Conservation (phyloP, 2,888 invertebrate genomes). For the Conomelus anceps region DNA sequence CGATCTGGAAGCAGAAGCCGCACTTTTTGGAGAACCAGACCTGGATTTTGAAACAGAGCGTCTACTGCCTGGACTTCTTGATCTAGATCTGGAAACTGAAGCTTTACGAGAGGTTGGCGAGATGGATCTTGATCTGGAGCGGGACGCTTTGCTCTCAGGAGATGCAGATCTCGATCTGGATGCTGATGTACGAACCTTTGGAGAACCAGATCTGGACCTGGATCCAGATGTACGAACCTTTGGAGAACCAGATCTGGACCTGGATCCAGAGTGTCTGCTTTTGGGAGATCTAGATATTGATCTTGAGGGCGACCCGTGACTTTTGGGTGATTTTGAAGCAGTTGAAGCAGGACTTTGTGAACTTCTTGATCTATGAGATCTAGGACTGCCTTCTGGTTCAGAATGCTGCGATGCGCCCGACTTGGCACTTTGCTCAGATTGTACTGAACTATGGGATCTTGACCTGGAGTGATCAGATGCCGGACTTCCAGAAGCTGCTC, state of each 20-base stretch:
- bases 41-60: conserved; percentile 34
- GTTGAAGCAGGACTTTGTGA: conserved; percentile 26
- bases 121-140: conserved; percentile 25
- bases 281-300: conserved; percentile 45
- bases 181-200: not conserved
- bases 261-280: conserved; percentile 45
- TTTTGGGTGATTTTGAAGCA: conserved; percentile 39
- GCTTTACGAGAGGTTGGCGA: not conserved
- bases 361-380: conserved; percentile 29
- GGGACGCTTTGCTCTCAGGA: conserved; percentile 25
- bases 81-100: conserved; percentile 1
- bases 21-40: conserved; percentile 44
- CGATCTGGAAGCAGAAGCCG: conserved; percentile 42
- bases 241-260: conserved; percentile 33
- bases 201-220: not conserved
- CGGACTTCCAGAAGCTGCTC: conserved; percentile 28
- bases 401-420: conserved; percentile 30
- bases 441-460: conserved; percentile 34
- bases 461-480: conserved; percentile 32
- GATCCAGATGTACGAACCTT: conserved; percentile 16
- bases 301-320: conserved; percentile 36
- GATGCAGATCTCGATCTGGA: conserved; percentile 2
- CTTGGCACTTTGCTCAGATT: conserved; percentile 37
- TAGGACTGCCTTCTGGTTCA: conserved; percentile 33
- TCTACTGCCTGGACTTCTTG: conserved; percentile 40